A percentile compares a stretch with the other conserved stretches of the same genome.
phyloP scores from a whole-genome alignment of 30 jellyfish, hydroid and myxozoan genomes.

The Cassiopea xamachana region DNA sequence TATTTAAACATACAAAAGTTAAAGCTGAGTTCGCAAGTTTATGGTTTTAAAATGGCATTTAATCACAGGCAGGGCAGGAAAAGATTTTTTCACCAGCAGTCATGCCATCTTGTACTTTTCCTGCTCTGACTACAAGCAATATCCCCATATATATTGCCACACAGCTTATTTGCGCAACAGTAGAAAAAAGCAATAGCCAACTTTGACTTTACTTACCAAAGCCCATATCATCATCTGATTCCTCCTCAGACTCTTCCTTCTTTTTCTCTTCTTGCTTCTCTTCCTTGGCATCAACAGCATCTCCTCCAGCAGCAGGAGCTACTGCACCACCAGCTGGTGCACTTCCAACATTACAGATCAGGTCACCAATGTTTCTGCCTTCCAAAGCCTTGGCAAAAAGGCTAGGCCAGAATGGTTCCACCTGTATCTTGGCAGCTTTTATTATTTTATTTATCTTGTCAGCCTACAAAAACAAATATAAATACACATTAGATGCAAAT shows the following conservation, averaged over 20 bases:
- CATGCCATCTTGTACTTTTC: too few species aligned
- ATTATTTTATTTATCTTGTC: constrained; percentile 77
- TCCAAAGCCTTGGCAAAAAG: constrained; percentile 96
- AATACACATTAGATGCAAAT: too few species aligned
- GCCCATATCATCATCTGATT: constrained; percentile 99
- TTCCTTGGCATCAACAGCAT: constrained; percentile 64
- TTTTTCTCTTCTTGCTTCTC: constrained; percentile 87
- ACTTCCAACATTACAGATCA: constrained; percentile 95
- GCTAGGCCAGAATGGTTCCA: constrained; percentile 98
- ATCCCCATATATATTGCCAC: too few species aligned
- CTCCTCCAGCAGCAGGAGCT: constrained; percentile 73
- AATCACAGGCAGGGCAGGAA: too few species aligned
- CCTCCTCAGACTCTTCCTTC: constrained; percentile 82
- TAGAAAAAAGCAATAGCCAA: background rate
- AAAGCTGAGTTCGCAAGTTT: too few species aligned
- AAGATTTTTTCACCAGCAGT: too few species aligned
- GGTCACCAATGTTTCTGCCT: constrained; percentile 92
- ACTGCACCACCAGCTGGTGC: constrained; percentile 96
- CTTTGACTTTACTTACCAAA: constrained; percentile 73
- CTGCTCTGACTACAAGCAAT: too few species aligned
- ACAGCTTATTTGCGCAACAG: too few species aligned
- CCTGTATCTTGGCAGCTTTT: constrained; percentile 76
- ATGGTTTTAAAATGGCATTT: too few species aligned
- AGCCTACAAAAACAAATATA: constrained; percentile 55
- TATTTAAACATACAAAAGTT: too few species aligned